phyloP scores from a whole-genome alignment of 2,888 invertebrate species.

The Drosophila quasianomalipes region DNA sequence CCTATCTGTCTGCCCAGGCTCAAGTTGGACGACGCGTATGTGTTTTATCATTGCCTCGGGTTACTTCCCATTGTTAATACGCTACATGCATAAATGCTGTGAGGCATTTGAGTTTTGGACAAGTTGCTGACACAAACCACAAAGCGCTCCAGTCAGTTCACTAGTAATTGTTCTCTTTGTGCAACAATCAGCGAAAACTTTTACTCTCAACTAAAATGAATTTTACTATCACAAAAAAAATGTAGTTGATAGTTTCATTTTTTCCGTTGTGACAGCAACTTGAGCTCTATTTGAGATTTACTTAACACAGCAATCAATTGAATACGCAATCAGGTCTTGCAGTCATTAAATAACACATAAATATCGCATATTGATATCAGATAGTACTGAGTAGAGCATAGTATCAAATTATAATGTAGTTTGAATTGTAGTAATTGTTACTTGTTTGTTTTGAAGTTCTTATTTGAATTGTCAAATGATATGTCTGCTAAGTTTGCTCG shows the following conservation, averaged over 20 bases:
- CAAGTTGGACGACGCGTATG: conserved; percentile 61
- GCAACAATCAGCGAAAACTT: not conserved
- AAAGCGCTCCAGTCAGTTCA: conserved; percentile 26
- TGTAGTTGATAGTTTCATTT: conserved; percentile 4
- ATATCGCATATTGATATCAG: not conserved
- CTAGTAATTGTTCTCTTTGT: conserved; percentile 27
- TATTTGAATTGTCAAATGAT: conserved; percentile 39
- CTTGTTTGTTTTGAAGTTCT: conserved; percentile 17
- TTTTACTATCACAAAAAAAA: not conserved
- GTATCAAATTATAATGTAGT: conserved; percentile 1
- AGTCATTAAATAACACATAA: not conserved
- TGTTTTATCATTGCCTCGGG: conserved; percentile 63
- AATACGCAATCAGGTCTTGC: not conserved
- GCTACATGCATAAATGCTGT: conserved; percentile 30
- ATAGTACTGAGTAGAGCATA: not conserved
- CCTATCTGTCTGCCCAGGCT: conserved; percentile 44
- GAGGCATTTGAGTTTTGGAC: conserved; percentile 31
- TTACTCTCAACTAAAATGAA: not conserved
- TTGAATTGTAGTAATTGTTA: not conserved
- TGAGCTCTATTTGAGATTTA: not conserved
- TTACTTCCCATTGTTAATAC: conserved; percentile 54
- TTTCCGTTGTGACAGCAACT: not conserved
- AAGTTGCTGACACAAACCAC: conserved; percentile 31
- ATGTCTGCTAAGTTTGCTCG: conserved; percentile 36
- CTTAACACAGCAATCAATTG: not conserved